Base-by-base conservation (phyloP, 2,888 invertebrate species). In the Micoletzkya japonica region DNA sequence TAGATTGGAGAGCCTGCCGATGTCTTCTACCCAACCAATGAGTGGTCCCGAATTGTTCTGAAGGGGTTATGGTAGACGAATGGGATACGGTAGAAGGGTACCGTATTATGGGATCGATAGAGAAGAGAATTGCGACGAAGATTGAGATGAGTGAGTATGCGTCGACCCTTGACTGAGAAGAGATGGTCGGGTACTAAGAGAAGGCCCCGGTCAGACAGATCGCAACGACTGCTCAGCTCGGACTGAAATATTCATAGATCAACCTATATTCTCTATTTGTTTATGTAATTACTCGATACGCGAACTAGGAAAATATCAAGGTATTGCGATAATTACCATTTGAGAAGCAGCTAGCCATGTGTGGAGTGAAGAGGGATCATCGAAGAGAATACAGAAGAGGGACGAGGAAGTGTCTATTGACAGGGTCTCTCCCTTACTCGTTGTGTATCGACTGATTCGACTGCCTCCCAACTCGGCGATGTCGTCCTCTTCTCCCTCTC, bases 131-230 rank as follows among this genome's bases (percentile, higher is more conserved):
- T 68, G 14, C 68, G 57, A 39, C 68, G 57, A 28, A 68, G 68
- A 68, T 68, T 58, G 34, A 68, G 68, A 68, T 68, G 68, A 49
- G 68, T 68, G 32, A 68, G 68, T n/a, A 68, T 24, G 37, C 57
- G 58, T 49, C 68, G 20, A 30, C 68, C 68, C 14, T 24, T 39
- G 4, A 58, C 39, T 34, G 68, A 68, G 26, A 68, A 68, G 24
- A 68, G 24, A 28, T 68, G 58, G 58, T 57, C 39, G 24, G 68
- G 68, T 30, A 68, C 44, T 2, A 58, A 24, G 24, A 68, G 68
- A 24, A 68, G 68, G 34, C 57, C 30, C 4, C 58, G 28, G 26
- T 57, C 57, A n/a, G 68, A 68, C n/a, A 57, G 49, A 49, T 68
- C 68, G 49, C 57, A 58, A 32, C 58, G 57, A 57, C 57, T 57